Conservation (phyloP, 2,113 vertebrate genomes). For the Esox niger region DNA sequence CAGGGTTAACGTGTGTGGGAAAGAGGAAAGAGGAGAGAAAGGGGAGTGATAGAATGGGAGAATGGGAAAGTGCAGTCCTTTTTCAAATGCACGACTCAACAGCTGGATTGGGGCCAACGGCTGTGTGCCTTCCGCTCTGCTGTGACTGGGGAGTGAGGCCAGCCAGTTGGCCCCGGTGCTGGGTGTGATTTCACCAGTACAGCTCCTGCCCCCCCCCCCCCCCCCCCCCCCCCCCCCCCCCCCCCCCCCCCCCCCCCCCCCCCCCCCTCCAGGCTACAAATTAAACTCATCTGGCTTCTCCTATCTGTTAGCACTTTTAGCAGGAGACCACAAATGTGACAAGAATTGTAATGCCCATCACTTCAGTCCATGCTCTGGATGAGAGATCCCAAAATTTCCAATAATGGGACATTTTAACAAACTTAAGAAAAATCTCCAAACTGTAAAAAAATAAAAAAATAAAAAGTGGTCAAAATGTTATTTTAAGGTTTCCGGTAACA, state of each 20-base stretch:
- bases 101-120: neutral
- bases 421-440: too few relatives aligned
- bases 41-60: neutral
- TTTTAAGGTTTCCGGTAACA: too few relatives aligned
- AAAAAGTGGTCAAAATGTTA: too few relatives aligned
- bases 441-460: too few relatives aligned
- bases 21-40: neutral
- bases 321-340: too few relatives aligned
- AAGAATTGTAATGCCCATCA: too few relatives aligned
- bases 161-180: neutral
- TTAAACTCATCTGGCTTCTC: too few relatives aligned
- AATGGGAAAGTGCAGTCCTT: neutral
- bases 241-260: neutral
- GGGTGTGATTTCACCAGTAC: neutral
- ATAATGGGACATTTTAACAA: too few relatives aligned
- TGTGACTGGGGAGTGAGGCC: neutral
- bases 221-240: neutral
- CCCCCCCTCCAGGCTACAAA: neutral
- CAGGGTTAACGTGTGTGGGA: slow-evolving; percentile 20
- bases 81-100: neutral
- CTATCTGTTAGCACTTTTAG: too few relatives aligned
- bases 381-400: too few relatives aligned
- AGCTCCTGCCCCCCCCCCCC: neutral
- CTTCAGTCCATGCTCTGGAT: too few relatives aligned
- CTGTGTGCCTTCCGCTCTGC: neutral